Evolutionary conservation across 2,888 invertebrate genomes (phyloP).

Genomic region (Cheilosia pagana): DNA sequence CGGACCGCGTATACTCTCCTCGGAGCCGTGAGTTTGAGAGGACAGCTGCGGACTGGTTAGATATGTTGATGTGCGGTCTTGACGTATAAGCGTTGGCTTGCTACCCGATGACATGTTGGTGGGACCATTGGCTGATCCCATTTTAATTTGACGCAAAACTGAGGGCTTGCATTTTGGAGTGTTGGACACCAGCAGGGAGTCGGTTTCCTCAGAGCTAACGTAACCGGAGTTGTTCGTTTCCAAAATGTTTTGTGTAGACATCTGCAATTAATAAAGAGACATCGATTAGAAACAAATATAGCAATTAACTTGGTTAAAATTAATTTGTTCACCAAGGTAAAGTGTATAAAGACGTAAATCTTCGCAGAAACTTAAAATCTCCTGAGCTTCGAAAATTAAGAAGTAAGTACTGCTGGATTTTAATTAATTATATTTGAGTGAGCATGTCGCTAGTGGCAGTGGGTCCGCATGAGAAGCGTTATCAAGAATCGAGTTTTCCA

Average conservation of each 20-base stretch:
- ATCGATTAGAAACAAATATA: background rate
- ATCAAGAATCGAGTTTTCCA: too few relatives aligned
- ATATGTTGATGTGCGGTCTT: conserved; percentile 92
- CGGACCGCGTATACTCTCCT: conserved; percentile 88
- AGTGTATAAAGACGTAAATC: background rate
- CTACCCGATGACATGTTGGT: conserved; percentile 84
- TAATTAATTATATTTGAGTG: too few relatives aligned
- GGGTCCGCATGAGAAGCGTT: too few relatives aligned
- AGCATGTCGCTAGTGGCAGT: too few relatives aligned
- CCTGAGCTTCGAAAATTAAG: too few relatives aligned
- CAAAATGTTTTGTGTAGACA: conserved; percentile 84
- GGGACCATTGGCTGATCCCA: conserved; percentile 82
- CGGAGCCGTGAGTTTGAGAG: conserved; percentile 89
- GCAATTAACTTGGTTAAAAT: too few relatives aligned
- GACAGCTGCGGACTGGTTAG: conserved; percentile 88
- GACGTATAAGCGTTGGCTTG: conserved; percentile 93
- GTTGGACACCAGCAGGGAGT: conserved; percentile 88
- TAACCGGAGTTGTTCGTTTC: conserved; percentile 87
- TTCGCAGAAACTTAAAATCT: too few relatives aligned
- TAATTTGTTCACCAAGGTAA: background rate
- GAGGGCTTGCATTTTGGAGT: conserved; percentile 82
- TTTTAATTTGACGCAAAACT: conserved; percentile 81
- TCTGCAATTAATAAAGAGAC: conserved; percentile 77
- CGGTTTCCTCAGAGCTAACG: conserved; percentile 92
- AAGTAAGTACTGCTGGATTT: too few relatives aligned